Conservation (phyloP, 1,140 invertebrate genomes). For the Aphis gossypii region DNA sequence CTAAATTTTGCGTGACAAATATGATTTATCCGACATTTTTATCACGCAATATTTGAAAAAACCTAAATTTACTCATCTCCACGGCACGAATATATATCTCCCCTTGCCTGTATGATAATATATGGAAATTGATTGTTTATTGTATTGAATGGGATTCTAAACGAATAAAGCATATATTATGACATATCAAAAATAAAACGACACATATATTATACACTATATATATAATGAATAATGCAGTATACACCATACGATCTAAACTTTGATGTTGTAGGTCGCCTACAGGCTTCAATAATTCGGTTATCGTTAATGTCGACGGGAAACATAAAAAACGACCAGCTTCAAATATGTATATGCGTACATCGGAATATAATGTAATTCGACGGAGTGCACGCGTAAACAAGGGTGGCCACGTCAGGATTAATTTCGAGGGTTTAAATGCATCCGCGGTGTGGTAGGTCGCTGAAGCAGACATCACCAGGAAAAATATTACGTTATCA, state of each 20-base stretch:
- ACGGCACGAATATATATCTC: neutral
- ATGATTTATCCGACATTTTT: too few species aligned
- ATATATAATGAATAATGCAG: too few species aligned
- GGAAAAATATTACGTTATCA: neutral
- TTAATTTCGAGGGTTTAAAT: neutral
- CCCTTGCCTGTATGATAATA: neutral
- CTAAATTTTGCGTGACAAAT: too few species aligned
- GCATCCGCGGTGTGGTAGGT: constrained; percentile 15
- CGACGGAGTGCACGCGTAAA: neutral
- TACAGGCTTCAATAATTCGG: neutral
- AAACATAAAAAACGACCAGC: neutral
- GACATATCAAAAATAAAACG: neutral
- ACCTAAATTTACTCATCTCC: neutral
- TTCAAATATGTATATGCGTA: neutral
- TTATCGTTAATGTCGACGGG: neutral
- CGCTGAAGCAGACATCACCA: neutral
- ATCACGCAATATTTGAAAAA: too few species aligned
- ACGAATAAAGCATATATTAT: neutral
- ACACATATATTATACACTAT: too few species aligned
- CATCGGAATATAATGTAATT: neutral
- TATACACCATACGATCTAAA: neutral
- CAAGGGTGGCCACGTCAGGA: neutral
- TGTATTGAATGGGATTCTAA: neutral
- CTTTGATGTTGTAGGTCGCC: neutral
- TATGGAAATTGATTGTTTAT: neutral